Percentiles rank a stretch among this genome's conserved stretches.
These are phyloP conservation scores for Paramormyrops kingsleyae DNA, from an alignment of 2,113 vertebrate species.

Conservation along the genomic window DNA sequence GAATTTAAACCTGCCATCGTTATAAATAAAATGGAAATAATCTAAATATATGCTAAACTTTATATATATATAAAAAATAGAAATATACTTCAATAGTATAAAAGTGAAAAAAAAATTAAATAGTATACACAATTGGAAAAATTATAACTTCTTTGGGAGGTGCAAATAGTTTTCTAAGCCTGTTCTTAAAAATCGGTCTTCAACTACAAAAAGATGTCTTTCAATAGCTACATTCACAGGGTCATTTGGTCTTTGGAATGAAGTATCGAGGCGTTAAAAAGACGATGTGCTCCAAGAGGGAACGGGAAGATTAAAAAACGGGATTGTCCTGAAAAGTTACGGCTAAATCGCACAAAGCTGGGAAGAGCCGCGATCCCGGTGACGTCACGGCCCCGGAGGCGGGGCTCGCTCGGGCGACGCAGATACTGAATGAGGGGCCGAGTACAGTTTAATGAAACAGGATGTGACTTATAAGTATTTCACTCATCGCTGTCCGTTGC, in stretches of 20 bases:
- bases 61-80: not conserved
- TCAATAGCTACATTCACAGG: slow-evolving; percentile 30
- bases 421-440: not conserved
- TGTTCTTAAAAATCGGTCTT: not conserved
- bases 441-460: not conserved
- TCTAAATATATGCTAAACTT: slow-evolving; percentile 33
- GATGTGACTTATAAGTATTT: not conserved
- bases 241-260: slow-evolving; percentile 45
- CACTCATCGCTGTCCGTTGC: not conserved
- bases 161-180: not conserved
- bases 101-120: not conserved
- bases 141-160: not conserved
- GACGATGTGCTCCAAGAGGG: slow-evolving; percentile 4
- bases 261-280: slow-evolving; percentile 36
- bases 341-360: slow-evolving; percentile 41
- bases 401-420: slow-evolving; percentile 35
- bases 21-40: not conserved
- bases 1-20: slow-evolving; percentile 83
- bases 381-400: slow-evolving; percentile 47
- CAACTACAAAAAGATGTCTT: slow-evolving; percentile 25
- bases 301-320: slow-evolving; percentile 36
- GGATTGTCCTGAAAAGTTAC: slow-evolving; percentile 39
- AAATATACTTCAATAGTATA: not conserved
- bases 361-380: slow-evolving; percentile 38
- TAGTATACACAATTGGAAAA: not conserved